A percentile compares a stretch with the other conserved stretches of the same genome.
phyloP scores from a whole-genome alignment of 2,888 invertebrate genomes.

The Heliconius cydno region DNA sequence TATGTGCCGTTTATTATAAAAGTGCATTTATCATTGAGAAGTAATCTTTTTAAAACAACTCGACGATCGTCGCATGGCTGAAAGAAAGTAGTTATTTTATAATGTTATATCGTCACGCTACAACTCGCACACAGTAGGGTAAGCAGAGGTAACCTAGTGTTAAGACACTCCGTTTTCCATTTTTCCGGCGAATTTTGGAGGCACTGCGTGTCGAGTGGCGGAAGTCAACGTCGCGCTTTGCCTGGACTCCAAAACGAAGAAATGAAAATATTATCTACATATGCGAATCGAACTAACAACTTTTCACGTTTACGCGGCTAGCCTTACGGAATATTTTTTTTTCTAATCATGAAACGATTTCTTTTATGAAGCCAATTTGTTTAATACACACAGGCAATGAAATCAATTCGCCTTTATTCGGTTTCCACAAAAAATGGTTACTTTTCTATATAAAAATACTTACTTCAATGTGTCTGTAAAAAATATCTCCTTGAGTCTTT shows the following conservation, averaged over 20 bases:
- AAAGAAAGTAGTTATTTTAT: constrained; percentile 27
- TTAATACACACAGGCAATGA: neutral
- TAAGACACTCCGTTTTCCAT: no score
- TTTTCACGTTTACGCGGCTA: no score
- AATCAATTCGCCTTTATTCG: neutral
- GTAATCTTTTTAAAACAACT: constrained; percentile 50
- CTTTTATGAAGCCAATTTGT: neutral
- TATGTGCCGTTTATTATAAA: constrained; percentile 56
- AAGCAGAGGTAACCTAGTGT: neutral
- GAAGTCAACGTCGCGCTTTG: no score
- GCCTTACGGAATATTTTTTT: neutral
- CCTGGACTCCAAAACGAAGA: no score
- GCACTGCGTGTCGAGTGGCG: no score
- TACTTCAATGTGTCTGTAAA: constrained; percentile 30
- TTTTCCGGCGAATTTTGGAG: no score
- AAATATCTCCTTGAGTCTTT: constrained; percentile 27
- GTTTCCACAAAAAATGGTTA: neutral
- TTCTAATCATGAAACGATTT: neutral
- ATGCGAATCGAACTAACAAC: no score
- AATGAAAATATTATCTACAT: no score
- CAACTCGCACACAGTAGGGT: neutral
- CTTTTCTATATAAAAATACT: constrained; percentile 12
- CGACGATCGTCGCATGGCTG: constrained; percentile 54
- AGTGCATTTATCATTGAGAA: constrained; percentile 54
- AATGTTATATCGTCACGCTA: neutral